Evolutionary conservation across 2,888 invertebrate genomes (phyloP).

Genomic region (Endomychus coccineus): DNA sequence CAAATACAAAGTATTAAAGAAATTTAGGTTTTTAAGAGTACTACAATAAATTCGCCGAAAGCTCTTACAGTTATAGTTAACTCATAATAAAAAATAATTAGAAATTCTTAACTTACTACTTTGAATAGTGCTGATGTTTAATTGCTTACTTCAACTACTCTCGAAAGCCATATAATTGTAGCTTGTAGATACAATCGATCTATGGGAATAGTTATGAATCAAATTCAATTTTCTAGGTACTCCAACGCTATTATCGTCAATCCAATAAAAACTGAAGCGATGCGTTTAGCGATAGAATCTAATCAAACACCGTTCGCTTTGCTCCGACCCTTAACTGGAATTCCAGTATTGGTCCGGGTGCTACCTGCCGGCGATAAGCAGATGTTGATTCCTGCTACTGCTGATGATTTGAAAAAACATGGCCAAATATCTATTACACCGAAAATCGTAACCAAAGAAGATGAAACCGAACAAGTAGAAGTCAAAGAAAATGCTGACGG

Average conservation of each 20-base stretch:
- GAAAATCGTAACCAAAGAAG: constrained; percentile 16
- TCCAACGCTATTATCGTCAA: constrained; percentile 59
- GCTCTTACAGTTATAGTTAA: too few species aligned
- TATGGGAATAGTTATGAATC: too few species aligned
- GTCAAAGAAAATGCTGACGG: constrained; percentile 2
- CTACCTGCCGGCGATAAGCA: constrained; percentile 50
- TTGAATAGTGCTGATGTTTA: too few species aligned
- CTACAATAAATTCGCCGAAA: too few species aligned
- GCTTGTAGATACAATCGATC: too few species aligned
- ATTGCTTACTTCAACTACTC: too few species aligned
- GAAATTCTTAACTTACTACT: too few species aligned
- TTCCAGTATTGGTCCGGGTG: constrained; percentile 63
- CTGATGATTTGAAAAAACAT: constrained; percentile 59
- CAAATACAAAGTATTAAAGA: too few species aligned
- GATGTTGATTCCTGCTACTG: constrained; percentile 65
- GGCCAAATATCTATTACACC: constrained; percentile 51
- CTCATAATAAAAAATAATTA: too few species aligned
- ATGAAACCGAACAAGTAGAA: neutral
- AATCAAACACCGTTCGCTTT: constrained; percentile 66
- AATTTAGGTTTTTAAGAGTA: too few species aligned
- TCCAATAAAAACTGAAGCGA: constrained; percentile 62
- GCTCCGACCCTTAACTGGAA: constrained; percentile 57
- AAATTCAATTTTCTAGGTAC: too few species aligned
- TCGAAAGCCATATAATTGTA: too few species aligned
- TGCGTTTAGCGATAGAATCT: constrained; percentile 56